Evolutionary conservation across 2,888 invertebrate genomes (phyloP).

Genomic region (Morpho deidamia): DNA sequence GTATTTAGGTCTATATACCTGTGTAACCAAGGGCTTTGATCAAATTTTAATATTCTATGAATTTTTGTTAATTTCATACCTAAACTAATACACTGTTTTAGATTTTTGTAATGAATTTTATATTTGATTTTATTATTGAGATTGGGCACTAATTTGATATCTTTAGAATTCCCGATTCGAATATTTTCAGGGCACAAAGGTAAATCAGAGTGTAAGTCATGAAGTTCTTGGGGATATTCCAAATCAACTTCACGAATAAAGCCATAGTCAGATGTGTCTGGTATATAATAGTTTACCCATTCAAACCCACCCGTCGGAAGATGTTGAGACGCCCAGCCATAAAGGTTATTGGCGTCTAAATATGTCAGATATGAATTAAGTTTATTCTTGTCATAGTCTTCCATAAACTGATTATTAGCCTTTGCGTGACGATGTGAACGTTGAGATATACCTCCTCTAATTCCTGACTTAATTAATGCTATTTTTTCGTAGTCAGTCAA

Average conservation of each 20-base stretch:
- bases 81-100: constrained; percentile 27
- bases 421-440: constrained; percentile 31
- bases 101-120: constrained; percentile 29
- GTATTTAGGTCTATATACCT: constrained; percentile 48
- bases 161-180: constrained; percentile 9
- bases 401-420: constrained; percentile 37
- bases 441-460: constrained; percentile 26
- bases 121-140: constrained; percentile 17
- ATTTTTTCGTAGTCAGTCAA: constrained; percentile 23
- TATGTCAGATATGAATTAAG: constrained; percentile 31
- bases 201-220: constrained; percentile 30
- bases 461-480: constrained; percentile 23
- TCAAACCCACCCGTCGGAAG: constrained; percentile 32
- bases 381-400: constrained; percentile 25
- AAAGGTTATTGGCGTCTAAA: constrained; percentile 41
- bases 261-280: constrained; percentile 20
- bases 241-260: constrained; percentile 37
- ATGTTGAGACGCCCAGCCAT: constrained; percentile 37
- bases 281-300: constrained; percentile 28
- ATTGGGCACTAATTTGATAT: constrained; percentile 20
- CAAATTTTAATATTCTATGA: constrained; percentile 40
- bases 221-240: constrained; percentile 29
- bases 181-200: constrained; percentile 28
- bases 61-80: constrained; percentile 26
- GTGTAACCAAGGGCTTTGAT: constrained; percentile 42